Base-by-base conservation (phyloP, 2,888 invertebrate species). In the Caradrina kadenii region DNA sequence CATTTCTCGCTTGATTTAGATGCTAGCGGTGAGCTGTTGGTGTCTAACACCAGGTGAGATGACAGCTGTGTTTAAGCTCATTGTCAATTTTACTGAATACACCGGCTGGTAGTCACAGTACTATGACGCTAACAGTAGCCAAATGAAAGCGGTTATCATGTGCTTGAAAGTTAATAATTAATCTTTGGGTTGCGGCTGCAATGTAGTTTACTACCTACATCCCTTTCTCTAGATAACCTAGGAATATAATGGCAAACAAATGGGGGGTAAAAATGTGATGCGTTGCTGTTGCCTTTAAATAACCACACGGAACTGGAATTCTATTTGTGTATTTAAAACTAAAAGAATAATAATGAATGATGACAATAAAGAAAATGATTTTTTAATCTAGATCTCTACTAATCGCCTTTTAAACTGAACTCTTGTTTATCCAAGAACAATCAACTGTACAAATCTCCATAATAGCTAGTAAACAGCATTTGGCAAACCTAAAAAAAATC, bases 391-490 rank as follows among this genome's bases (percentile, higher is more conserved):
- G 31, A 70, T 55, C 8, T 22, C 10, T 5, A 48, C 45, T 60
- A 52, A 74, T 77, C 22, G n/a, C 17, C 8, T 60, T 77, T 52
- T 77, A 77, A 77, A 52, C 63, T 70, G 45, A 49, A 45, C 6
- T 22, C 19, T 39, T 55, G 5, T 56, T 15, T 48, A 4, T 21
- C 17, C 8, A 19, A 62, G 50, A 48, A 31, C 22, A 48, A 63
- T 52, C 55, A 15, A 17, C 6, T 66, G 8, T 19, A 49, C 21
- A 26, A 11, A 63, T 72, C 22, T 42, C 49, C 21, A 49, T 45
- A 61, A 56, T 42, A 56, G 1, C 22, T 60, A 15, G 6, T 21
- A 50, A 71, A 56, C 19, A 53, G 17, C 7, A 53, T 45, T 17
- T 17, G 45, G 0, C 45, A 50, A 56, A n/a, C 0, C 4, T 2